Base-by-base conservation (phyloP, 2,888 invertebrate genomes). In the Hydroisotoma schaefferi region DNA sequence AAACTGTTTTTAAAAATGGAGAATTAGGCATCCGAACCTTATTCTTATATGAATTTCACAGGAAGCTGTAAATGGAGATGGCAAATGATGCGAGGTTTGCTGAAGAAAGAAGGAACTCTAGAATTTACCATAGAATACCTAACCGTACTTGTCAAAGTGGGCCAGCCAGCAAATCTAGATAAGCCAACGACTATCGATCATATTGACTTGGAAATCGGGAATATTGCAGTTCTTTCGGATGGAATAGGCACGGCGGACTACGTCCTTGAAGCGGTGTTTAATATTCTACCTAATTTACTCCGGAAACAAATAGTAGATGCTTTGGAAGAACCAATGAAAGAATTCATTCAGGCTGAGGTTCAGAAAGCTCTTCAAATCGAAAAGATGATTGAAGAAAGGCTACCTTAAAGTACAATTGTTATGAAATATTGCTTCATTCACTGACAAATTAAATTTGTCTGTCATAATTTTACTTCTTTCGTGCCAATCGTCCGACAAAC, bases 201-300 rank as follows among this genome's bases (percentile, higher is more conserved):
- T 68, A 79, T 92, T 33, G 85, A 90, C 74, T 79, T 92, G 54
- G 88, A 89, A 76, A 76, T 90, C 66, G 90, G 90, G 2, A 90
- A 91, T 74, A 88, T 91, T 69, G 90, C 90, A 77, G 83, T 90
- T 4, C 81, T 90, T 23, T 87, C 87, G 72, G 84, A 90, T 71
- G 93, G 93, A 0, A 87, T 90, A 0, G 91, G 93, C n/a, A 89
- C 90, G 0, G 67, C 88, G 18, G 93, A 94, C 77, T 92, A 91
- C 74, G 75, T 87, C 0, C 79, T 91, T 62, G 93, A 94, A 77
- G 85, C 88, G 59, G 82, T 81, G 3, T 82, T 91, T 0, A 94
- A 93, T 76, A 80, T 92, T 48, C 74, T 92, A 53, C 91, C 92
- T 0, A 93, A 94, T 80, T 78, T 91, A 47, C 78, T 94, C 63